Conservation (phyloP, 2,113 vertebrate genomes). For the Prunella himalayana region DNA sequence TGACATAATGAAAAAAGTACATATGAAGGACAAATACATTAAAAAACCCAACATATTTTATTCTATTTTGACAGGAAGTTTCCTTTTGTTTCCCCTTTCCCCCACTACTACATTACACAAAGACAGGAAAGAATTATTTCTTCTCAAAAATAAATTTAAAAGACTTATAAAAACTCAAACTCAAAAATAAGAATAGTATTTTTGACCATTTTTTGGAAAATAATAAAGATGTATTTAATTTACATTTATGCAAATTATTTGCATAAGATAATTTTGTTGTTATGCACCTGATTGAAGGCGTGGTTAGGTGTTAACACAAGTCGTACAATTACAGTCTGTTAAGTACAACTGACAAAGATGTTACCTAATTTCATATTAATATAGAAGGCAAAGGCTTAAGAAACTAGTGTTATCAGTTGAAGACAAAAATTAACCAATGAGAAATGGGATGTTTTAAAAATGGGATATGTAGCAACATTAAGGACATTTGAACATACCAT, state of each 20-base stretch:
- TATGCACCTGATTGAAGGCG: background rate
- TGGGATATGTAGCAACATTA: background rate
- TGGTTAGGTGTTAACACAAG: background rate
- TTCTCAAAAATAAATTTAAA: background rate
- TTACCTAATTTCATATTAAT: background rate
- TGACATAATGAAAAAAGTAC: background rate
- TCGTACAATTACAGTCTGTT: background rate
- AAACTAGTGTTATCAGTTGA: background rate
- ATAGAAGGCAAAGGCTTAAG: background rate
- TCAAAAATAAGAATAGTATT: background rate
- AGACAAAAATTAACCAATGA: background rate
- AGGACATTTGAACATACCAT: background rate
- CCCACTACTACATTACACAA: background rate
- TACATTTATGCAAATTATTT: slow-evolving; percentile 63
- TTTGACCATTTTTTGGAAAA: background rate
- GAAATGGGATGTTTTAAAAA: background rate
- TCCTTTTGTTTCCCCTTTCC: background rate
- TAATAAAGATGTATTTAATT: background rate
- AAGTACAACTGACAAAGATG: background rate
- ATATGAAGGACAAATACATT: background rate
- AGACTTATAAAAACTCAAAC: background rate
- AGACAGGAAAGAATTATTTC: background rate
- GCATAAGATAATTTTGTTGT: background rate
- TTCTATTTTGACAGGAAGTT: background rate
- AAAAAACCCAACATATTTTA: accelerated